phyloP scores from a whole-genome alignment of 2,888 invertebrate genomes.

The Maniola hyperantus region DNA sequence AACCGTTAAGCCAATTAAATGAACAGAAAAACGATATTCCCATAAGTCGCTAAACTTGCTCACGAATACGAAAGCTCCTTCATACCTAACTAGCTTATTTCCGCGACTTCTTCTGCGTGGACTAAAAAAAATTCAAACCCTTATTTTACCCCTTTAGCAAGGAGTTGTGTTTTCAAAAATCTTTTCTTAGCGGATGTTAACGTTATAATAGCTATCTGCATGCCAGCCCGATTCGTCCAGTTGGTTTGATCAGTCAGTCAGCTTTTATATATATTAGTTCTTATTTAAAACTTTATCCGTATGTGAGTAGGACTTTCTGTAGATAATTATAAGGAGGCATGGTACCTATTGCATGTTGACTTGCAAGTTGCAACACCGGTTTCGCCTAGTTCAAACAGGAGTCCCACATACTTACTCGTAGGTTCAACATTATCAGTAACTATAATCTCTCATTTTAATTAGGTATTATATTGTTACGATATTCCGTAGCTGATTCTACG shows the following conservation, averaged over 20 bases:
- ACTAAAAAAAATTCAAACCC: too few relatives aligned
- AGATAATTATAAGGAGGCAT: neutral
- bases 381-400: slow-evolving; percentile 10
- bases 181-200: too few relatives aligned
- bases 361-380: slow-evolving; percentile 7
- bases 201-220: too few relatives aligned
- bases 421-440: neutral
- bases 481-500: neutral
- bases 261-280: too few relatives aligned
- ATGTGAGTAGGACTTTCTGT: neutral
- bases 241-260: too few relatives aligned
- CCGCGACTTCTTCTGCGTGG: too few relatives aligned
- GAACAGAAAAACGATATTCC: neutral
- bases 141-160: too few relatives aligned
- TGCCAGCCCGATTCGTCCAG: too few relatives aligned
- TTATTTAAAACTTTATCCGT: neutral
- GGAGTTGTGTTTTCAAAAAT: too few relatives aligned
- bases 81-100: too few relatives aligned
- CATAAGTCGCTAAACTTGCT: neutral
- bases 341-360: neutral
- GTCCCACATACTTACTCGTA: neutral
- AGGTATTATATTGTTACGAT: neutral
- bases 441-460: slow-evolving; percentile 13
- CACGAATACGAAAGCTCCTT: neutral
- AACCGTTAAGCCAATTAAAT: neutral